These are phyloP conservation scores for Heliconius charithonia DNA, from an alignment of 2,888 invertebrate genomes.

Conservation along the genomic window DNA sequence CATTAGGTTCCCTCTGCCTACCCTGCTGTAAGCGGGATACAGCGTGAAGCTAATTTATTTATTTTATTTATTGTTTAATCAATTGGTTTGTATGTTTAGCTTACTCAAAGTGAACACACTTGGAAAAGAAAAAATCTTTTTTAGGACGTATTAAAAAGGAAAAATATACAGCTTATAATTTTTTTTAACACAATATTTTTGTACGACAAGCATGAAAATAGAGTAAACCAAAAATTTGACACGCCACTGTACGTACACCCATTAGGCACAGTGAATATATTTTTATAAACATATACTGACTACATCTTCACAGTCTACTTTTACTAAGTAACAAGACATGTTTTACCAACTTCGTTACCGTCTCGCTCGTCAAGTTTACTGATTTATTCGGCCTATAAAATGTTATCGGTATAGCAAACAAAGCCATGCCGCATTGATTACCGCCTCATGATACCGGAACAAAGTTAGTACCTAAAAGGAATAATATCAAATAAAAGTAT, in stretches of 20 bases:
- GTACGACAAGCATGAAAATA: too few species aligned
- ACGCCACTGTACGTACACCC: background rate
- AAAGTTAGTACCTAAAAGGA: background rate
- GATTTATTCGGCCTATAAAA: conserved; percentile 34
- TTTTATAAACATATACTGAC: background rate
- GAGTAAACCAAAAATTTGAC: too few species aligned
- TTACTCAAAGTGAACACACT: too few species aligned
- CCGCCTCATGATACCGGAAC: background rate
- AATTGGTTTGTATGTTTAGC: too few species aligned
- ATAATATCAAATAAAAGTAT: conserved; percentile 9
- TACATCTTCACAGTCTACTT: conserved; percentile 10
- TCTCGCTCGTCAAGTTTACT: conserved; percentile 30
- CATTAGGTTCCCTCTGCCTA: too few species aligned
- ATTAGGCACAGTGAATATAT: background rate
- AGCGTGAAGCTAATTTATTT: too few species aligned
- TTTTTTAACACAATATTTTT: too few species aligned
- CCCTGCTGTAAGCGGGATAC: too few species aligned
- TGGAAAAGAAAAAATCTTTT: too few species aligned
- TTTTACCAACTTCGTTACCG: conserved; percentile 27
- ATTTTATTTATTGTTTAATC: too few species aligned
- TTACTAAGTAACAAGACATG: conserved; percentile 27
- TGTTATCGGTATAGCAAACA: conserved; percentile 33
- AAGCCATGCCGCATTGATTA: conserved; percentile 31
- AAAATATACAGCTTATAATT: too few species aligned
- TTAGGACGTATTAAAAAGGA: too few species aligned